Evolutionary conservation across 1,140 invertebrate species (phyloP).

Genomic region (Lamellibrachia luymesi): DNA sequence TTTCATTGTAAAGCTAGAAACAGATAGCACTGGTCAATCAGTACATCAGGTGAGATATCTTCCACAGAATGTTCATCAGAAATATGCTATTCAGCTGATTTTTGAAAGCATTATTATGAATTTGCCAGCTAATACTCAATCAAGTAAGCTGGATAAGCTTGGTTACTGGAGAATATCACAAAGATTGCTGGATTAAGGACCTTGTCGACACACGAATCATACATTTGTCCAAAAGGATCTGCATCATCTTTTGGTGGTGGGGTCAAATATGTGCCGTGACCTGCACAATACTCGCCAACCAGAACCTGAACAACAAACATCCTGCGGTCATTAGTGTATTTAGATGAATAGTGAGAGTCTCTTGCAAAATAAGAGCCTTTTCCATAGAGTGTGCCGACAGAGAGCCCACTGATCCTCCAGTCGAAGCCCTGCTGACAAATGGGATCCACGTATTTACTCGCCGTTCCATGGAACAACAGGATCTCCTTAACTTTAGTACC

Average conservation of each 20-base stretch:
- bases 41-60: neutral
- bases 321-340: slow-evolving; percentile 18
- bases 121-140: slow-evolving; percentile 34
- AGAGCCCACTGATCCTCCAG: slow-evolving; percentile 24
- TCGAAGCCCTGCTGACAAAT: slow-evolving; percentile 30
- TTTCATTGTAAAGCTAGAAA: neutral
- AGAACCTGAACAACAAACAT: slow-evolving; percentile 38
- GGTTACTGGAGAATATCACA: slow-evolving; percentile 44
- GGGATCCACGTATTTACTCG: slow-evolving; percentile 21
- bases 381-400: slow-evolving; percentile 39
- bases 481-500: slow-evolving; percentile 10
- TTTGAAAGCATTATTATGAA: neutral
- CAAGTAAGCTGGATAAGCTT: slow-evolving; percentile 49
- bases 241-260: slow-evolving; percentile 36
- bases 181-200: slow-evolving; percentile 38
- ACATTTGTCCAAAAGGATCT: slow-evolving; percentile 29
- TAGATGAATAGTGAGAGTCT: slow-evolving; percentile 35
- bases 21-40: neutral
- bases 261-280: slow-evolving; percentile 31
- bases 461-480: slow-evolving; percentile 26
- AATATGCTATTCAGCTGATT: neutral
- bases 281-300: slow-evolving; percentile 39
- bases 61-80: neutral
- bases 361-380: slow-evolving; percentile 47
- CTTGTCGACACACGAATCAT: slow-evolving; percentile 47